phyloP scores from a whole-genome alignment of 1,140 invertebrate genomes.

The Drosophila erecta region DNA sequence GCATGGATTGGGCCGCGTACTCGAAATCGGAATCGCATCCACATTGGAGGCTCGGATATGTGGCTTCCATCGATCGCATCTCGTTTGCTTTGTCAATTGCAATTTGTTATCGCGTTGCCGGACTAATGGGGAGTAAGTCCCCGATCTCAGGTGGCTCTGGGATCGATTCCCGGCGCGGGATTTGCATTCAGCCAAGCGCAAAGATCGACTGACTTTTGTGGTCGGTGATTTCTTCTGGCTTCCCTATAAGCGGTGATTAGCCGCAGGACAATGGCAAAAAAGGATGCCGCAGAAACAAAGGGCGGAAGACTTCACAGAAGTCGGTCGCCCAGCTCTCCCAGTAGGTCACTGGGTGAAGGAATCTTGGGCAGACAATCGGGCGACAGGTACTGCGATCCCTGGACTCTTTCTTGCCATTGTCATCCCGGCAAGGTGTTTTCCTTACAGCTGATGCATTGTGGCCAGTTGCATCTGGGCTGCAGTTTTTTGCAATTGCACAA shows the following conservation, averaged over 20 bases:
- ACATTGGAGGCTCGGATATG: constrained; percentile 32
- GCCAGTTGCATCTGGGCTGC: constrained; percentile 33
- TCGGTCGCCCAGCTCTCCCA: constrained; percentile 26
- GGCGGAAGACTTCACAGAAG: constrained; percentile 59
- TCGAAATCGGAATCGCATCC: constrained; percentile 66
- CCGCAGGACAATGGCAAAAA: constrained; percentile 44
- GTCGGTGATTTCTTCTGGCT: constrained; percentile 29
- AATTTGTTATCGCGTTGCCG: constrained; percentile 78
- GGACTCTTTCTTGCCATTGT: constrained; percentile 17
- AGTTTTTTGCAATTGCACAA: constrained; percentile 72
- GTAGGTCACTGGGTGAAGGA: constrained; percentile 68
- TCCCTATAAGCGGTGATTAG: constrained; percentile 33
- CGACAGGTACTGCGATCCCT: constrained; percentile 61
- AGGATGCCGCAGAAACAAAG: constrained; percentile 40
- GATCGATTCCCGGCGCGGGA: constrained; percentile 41
- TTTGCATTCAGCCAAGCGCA: constrained; percentile 36
- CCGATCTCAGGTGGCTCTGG: constrained; percentile 37
- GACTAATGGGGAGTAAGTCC: constrained; percentile 41
- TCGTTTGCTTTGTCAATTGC: constrained; percentile 79
- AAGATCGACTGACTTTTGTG: constrained; percentile 44
- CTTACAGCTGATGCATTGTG: constrained; percentile 28
- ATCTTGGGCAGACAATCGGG: constrained; percentile 62
- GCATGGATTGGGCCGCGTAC: constrained; percentile 53
- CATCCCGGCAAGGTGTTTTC: constrained; percentile 41
- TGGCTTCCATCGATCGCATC: constrained; percentile 47